These are phyloP conservation scores for Taenaris catops DNA, from an alignment of 2,888 invertebrate species.

Conservation along the genomic window DNA sequence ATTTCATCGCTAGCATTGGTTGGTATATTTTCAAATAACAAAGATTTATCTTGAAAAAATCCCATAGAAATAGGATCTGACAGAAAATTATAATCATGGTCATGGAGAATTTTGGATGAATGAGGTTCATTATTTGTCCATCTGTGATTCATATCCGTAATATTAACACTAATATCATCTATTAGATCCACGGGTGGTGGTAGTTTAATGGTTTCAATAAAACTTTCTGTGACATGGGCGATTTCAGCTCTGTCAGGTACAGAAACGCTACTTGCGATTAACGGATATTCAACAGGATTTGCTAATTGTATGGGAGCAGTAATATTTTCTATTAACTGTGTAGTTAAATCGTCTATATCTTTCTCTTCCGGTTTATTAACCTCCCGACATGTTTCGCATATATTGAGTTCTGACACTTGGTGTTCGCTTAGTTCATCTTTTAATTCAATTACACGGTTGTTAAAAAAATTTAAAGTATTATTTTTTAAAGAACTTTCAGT, in stretches of 20 bases:
- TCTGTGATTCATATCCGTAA: slow-evolving; percentile 34
- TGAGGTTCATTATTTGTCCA: slow-evolving; percentile 35
- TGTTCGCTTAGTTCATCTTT: slow-evolving; percentile 27
- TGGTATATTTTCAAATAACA: slow-evolving; percentile 46
- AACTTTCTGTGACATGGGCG: slow-evolving; percentile 53
- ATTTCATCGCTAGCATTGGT: slow-evolving; percentile 57
- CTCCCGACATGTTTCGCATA: slow-evolving; percentile 60
- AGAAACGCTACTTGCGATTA: slow-evolving; percentile 34
- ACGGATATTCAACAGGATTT: slow-evolving; percentile 52
- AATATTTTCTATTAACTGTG: slow-evolving; percentile 62
- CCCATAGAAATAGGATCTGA: slow-evolving; percentile 37
- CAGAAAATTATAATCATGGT: slow-evolving; percentile 36
- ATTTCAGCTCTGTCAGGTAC: slow-evolving; percentile 34
- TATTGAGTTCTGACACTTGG: slow-evolving; percentile 42
- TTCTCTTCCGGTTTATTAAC: slow-evolving; percentile 46
- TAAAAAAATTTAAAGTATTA: slow-evolving; percentile 13
- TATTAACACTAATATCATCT: slow-evolving; percentile 32
- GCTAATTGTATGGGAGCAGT: slow-evolving; percentile 59
- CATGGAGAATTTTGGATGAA: slow-evolving; percentile 23
- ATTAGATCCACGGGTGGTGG: slow-evolving; percentile 49
- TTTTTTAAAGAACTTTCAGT: background rate
- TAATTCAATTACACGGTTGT: slow-evolving; percentile 9
- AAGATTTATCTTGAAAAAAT: slow-evolving; percentile 39
- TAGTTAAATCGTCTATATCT: slow-evolving; percentile 47
- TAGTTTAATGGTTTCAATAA: slow-evolving; percentile 51